A percentile compares a stretch with the other conserved stretches of the same genome.
phyloP scores from a whole-genome alignment of 2,888 invertebrate genomes.

The Biston stratarius region DNA sequence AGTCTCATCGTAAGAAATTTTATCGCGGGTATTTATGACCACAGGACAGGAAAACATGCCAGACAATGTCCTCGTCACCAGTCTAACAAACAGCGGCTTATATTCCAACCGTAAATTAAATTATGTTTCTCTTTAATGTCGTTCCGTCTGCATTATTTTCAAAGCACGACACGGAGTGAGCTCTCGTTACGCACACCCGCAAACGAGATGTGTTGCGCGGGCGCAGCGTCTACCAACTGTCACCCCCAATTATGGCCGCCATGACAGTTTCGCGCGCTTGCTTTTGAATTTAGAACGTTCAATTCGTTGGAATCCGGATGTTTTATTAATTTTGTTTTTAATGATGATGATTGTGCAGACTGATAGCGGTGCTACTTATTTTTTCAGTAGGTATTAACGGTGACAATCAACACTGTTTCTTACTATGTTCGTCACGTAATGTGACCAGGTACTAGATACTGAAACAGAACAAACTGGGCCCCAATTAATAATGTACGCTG shows the following conservation, averaged over 20 bases:
- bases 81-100: constrained; percentile 49
- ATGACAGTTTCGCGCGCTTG: constrained; percentile 79
- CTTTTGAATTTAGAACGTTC: constrained; percentile 77
- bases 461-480: too few relatives aligned
- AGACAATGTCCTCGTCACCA: constrained; percentile 19
- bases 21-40: too few relatives aligned
- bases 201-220: constrained; percentile 69
- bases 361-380: background rate
- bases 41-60: background rate
- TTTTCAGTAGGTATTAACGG: background rate
- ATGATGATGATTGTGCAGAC: constrained; percentile 34
- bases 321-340: constrained; percentile 53
- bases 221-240: constrained; percentile 72
- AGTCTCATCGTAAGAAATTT: too few relatives aligned
- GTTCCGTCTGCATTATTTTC: constrained; percentile 67
- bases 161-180: constrained; percentile 66
- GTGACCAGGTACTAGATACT: too few relatives aligned
- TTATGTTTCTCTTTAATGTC: constrained; percentile 66
- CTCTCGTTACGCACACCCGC: constrained; percentile 75
- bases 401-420: too few relatives aligned
- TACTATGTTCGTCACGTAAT: too few relatives aligned
- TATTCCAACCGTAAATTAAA: constrained; percentile 58
- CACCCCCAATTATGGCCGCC: constrained; percentile 80
- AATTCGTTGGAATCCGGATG: constrained; percentile 53
- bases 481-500: too few relatives aligned